A percentile compares a stretch with the other conserved stretches of the same genome.
phyloP scores from a whole-genome alignment of 2,888 invertebrate genomes.

The Netelia virgata region DNA sequence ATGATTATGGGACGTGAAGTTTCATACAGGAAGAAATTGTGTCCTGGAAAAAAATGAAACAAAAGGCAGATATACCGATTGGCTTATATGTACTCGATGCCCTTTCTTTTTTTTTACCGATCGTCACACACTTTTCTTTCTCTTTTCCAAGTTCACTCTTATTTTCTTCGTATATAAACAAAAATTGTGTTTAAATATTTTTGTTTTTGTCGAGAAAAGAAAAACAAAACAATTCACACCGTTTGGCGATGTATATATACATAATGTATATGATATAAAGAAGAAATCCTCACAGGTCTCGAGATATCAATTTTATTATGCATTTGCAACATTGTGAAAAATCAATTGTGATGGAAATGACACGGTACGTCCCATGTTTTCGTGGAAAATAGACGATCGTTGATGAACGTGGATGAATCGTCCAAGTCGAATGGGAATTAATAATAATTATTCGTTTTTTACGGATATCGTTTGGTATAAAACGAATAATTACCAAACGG shows the following conservation, averaged over 20 bases:
- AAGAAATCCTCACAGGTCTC: conserved; percentile 38
- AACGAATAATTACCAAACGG: neutral
- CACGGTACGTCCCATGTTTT: neutral
- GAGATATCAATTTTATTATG: conserved; percentile 45
- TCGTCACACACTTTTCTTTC: conserved; percentile 41
- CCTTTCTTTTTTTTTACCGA: conserved; percentile 57
- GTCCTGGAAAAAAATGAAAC: neutral
- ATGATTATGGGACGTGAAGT: conserved; percentile 1
- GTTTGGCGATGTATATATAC: conserved; percentile 26
- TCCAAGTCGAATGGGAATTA: neutral
- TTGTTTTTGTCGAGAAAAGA: conserved; percentile 51
- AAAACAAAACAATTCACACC: conserved; percentile 35
- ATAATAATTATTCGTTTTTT: neutral
- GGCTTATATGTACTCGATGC: conserved; percentile 59
- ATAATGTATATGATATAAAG: conserved; percentile 14
- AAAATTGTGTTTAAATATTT: conserved; percentile 62
- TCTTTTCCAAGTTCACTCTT: conserved; percentile 63
- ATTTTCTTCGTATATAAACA: conserved; percentile 63
- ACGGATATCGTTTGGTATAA: neutral
- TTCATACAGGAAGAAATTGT: neutral
- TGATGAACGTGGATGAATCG: conserved; percentile 11
- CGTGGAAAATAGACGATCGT: conserved; percentile 20
- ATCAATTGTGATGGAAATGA: neutral
- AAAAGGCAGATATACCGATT: conserved; percentile 41
- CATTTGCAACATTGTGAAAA: conserved; percentile 7